Conservation (phyloP, 2,888 invertebrate genomes). For the Allolobophora icterica region DNA sequence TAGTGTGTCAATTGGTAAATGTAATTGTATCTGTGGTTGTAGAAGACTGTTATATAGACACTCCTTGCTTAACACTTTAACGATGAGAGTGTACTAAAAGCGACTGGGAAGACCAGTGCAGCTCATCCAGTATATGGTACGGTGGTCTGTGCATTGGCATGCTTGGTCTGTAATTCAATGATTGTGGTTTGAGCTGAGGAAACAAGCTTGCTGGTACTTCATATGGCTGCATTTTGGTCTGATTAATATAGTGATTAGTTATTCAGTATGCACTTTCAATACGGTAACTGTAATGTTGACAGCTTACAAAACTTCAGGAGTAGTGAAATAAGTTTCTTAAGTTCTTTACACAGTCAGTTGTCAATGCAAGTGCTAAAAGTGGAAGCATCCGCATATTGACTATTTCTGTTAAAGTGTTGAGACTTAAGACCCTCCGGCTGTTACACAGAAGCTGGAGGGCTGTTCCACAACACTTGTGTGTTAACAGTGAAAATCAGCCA, state of each 20-base stretch:
- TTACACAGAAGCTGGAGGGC: too few species aligned
- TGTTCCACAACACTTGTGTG: too few species aligned
- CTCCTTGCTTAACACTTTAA: not conserved
- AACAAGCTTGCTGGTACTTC: not conserved
- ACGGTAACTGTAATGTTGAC: not conserved
- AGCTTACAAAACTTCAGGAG: not conserved
- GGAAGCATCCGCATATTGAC: not conserved
- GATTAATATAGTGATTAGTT: not conserved
- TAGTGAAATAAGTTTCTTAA: not conserved
- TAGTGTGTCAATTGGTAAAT: not conserved
- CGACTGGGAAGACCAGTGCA: not conserved
- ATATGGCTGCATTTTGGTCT: not conserved
- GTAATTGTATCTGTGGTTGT: not conserved
- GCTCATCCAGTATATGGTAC: not conserved
- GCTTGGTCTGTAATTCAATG: not conserved
- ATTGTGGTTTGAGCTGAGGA: not conserved
- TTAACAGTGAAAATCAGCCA: too few species aligned
- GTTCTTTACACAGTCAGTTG: not conserved
- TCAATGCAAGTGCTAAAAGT: not conserved
- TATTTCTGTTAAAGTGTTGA: not conserved
- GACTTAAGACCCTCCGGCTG: too few species aligned
- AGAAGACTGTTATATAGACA: not conserved
- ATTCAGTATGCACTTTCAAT: not conserved
- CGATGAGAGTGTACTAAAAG: too few species aligned
- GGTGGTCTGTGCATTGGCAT: not conserved